Conservation (phyloP, 2,797 vertebrate species). For the Gastrophryne carolinensis region DNA sequence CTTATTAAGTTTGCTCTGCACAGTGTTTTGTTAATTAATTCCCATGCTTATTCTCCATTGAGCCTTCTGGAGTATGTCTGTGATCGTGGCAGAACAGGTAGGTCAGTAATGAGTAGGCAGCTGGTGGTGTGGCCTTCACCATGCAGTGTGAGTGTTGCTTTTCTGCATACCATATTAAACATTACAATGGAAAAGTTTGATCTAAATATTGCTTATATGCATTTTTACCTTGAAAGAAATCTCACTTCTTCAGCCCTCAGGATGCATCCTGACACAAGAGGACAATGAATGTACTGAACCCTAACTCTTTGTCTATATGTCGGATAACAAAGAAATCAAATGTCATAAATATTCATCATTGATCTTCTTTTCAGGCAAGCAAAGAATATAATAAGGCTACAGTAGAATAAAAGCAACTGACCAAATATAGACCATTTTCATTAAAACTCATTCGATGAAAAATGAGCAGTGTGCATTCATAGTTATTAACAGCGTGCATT, state of each 20-base stretch:
- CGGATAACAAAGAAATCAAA: slow-evolving; percentile 31
- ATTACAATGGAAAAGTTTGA: slow-evolving; percentile 49
- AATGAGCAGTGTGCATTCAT: too few relatives aligned
- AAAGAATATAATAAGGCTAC: slow-evolving; percentile 11
- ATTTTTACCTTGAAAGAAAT: slow-evolving; percentile 52
- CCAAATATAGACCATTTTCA: not conserved
- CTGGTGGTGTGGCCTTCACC: slow-evolving; percentile 43
- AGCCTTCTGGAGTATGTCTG: slow-evolving; percentile 24
- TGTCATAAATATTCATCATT: slow-evolving; percentile 44
- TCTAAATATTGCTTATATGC: slow-evolving; percentile 45
- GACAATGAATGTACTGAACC: slow-evolving; percentile 32
- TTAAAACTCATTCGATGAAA: too few relatives aligned
- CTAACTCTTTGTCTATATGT: slow-evolving; percentile 19
- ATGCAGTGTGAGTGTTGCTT: slow-evolving; percentile 31
- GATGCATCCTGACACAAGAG: slow-evolving; percentile 33
- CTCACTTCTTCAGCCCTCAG: slow-evolving; percentile 27
- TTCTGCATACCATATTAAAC: slow-evolving; percentile 49
- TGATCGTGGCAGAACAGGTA: slow-evolving; percentile 43
- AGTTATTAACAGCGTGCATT: too few relatives aligned
- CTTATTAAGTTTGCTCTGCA: slow-evolving; percentile 17
- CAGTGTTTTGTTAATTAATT: slow-evolving; percentile 44
- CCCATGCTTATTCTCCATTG: slow-evolving; percentile 11
- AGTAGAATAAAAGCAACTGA: not conserved
- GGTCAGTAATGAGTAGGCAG: slow-evolving; percentile 49
- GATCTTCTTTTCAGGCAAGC: slow-evolving; percentile 1